phyloP scores from a whole-genome alignment of 1,140 invertebrate species.

The fruit fly (Drosophila melanogaster) region DNA sequence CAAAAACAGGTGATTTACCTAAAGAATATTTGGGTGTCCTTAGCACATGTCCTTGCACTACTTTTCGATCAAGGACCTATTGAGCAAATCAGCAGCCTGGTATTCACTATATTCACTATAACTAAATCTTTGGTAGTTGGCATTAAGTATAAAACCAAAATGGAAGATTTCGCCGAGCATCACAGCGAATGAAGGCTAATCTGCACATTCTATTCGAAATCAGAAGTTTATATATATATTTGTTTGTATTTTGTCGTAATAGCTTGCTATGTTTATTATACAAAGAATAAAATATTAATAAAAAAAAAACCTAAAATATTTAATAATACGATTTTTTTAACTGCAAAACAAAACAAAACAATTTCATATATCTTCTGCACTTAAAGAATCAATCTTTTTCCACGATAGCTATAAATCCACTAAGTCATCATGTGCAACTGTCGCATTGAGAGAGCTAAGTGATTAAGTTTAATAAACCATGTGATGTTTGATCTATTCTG shows the following conservation, averaged over 20 bases:
- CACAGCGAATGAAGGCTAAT: too few relatives aligned
- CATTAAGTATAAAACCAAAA: neutral
- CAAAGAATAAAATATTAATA: too few relatives aligned
- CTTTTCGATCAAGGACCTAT: neutral
- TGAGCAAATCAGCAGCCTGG: neutral
- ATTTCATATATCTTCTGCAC: neutral
- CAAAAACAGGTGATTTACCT: too few relatives aligned
- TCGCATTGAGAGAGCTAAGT: slow-evolving; percentile 23
- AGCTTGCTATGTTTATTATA: too few relatives aligned
- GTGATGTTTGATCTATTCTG: slow-evolving; percentile 61
- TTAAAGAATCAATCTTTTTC: slow-evolving; percentile 6
- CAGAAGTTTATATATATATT: too few relatives aligned
- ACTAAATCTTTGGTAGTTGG: neutral
- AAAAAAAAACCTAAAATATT: too few relatives aligned
- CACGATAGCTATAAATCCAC: slow-evolving; percentile 17
- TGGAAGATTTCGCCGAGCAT: too few relatives aligned
- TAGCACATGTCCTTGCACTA: neutral
- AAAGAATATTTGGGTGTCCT: neutral
- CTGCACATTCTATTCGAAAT: too few relatives aligned
- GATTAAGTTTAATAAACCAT: slow-evolving; percentile 72
- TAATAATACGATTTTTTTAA: neutral
- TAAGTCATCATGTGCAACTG: slow-evolving; percentile 25
- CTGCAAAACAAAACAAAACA: neutral
- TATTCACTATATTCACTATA: neutral
- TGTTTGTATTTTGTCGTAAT: too few relatives aligned